phyloP scores from a whole-genome alignment of 2,113 vertebrate genomes.

The Passer domesticus region DNA sequence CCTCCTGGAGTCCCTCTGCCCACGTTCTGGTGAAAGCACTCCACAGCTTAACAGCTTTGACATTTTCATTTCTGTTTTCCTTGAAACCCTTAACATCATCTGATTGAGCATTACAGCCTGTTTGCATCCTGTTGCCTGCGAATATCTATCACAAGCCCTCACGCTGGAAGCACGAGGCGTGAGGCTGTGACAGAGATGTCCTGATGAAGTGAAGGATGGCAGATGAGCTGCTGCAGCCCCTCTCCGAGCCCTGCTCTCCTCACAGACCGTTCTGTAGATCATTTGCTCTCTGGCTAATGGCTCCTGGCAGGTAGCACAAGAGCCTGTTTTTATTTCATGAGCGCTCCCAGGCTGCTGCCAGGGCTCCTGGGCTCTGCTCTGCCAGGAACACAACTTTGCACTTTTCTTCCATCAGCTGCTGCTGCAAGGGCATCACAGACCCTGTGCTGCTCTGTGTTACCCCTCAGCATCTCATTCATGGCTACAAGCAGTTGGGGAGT shows the following conservation, averaged over 20 bases:
- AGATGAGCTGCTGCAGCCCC: background rate
- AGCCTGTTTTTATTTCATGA: background rate
- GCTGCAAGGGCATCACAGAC: background rate
- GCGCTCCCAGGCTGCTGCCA: background rate
- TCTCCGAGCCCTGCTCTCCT: background rate
- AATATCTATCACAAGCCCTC: background rate
- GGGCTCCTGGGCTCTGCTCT: background rate
- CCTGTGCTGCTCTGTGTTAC: rapidly evolving
- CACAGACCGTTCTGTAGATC: background rate
- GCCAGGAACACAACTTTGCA: background rate
- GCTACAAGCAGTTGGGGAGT: background rate
- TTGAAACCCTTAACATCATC: conserved; percentile 9
- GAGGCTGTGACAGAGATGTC: background rate
- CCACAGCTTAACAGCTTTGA: conserved; percentile 43
- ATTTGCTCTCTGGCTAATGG: conserved; percentile 16
- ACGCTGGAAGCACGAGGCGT: background rate
- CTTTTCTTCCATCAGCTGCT: background rate
- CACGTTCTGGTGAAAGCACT: conserved; percentile 35
- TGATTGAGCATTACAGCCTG: conserved; percentile 2
- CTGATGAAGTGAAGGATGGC: background rate
- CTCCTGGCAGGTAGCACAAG: background rate
- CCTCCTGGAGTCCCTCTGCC: conserved; percentile 52
- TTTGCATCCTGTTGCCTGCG: background rate
- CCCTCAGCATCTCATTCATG: background rate
- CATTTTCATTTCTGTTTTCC: conserved; percentile 46